Base-by-base conservation (phyloP, 1,140 invertebrate species). In the Drosophila prosaltans region DNA sequence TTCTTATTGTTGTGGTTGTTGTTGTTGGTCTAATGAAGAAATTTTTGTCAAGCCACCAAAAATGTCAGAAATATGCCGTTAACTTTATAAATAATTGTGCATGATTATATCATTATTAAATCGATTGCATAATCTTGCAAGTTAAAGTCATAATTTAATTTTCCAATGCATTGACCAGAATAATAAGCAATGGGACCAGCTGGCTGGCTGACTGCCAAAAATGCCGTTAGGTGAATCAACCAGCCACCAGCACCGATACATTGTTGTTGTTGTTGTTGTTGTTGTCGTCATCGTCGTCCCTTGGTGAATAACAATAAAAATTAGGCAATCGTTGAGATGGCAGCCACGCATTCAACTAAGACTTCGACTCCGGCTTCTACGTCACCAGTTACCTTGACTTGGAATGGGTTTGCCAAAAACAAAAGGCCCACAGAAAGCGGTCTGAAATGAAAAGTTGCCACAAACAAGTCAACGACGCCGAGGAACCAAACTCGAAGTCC, bases 341-440 rank as follows among this genome's bases (percentile, higher is more conserved):
- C 60, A 43, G 66, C 71, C 54, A 58, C 59, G 54, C 74, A 68
- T 51, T 51, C 45, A 51, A 51, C 45, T 26, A 26, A n/a, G 41
- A 51, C 45, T 10, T 21, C 16, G 21, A 40, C 57, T 59, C 36
- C 32, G 36, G 21, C 36, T 26, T 59, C 55, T 41, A 89, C 84
- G 84, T 90, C 84, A 89, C 82, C 81, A 84, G 84, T 89, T 89
- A 89, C 84, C 84, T 89, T 89, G 84, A 89, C 84, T 84, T 67
- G 59, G 11, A 54, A 55, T 48, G 16, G 64, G 45, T 51, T 75
- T 67, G 82, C 79, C 81, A 84, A 83, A 83, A 80, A 74, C 55
- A 69, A 67, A 67, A 70, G 61, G 74, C 80, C 55, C 63, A 76
- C 84, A 89, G 76, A 89, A 89, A 90, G 84, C 78, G 78, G 78